Percentiles rank a stretch among this genome's conserved stretches.
phyloP scores from a whole-genome alignment of 2,113 vertebrate genomes.

The Periophthalmodon schlosseri region DNA sequence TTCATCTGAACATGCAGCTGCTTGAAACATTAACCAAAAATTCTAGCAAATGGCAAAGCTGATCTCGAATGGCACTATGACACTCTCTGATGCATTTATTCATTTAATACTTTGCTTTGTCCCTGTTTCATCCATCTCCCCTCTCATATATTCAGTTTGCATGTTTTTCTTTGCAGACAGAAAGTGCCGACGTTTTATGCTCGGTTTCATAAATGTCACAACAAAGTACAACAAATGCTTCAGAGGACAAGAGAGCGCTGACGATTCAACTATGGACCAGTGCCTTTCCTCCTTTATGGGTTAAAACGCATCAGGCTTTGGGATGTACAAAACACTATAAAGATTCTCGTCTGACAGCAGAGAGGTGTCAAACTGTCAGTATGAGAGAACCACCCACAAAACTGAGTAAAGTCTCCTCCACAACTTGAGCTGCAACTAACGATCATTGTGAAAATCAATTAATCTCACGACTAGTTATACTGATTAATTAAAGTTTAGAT shows the following conservation, averaged over 20 bases:
- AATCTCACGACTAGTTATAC: no score
- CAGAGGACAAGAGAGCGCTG: conserved; percentile 38
- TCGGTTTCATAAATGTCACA: conserved; percentile 53
- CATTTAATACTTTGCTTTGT: conserved; percentile 64
- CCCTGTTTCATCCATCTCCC: conserved; percentile 37
- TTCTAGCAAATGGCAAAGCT: conserved; percentile 12
- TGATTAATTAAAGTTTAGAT: no score
- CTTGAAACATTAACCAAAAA: not conserved
- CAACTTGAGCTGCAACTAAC: no score
- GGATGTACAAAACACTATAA: not conserved
- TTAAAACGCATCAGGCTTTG: conserved; percentile 24
- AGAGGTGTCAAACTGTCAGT: conserved; percentile 31
- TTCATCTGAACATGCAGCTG: not conserved
- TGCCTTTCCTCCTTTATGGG: not conserved
- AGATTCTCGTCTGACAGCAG: not conserved
- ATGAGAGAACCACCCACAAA: conserved; percentile 47
- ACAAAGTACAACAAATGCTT: conserved; percentile 43
- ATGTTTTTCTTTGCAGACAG: conserved; percentile 11
- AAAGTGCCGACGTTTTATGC: conserved; percentile 62
- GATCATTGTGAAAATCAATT: no score
- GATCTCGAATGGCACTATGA: conserved; percentile 33
- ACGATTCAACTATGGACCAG: conserved; percentile 37
- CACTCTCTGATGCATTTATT: conserved; percentile 69
- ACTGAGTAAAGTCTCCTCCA: not conserved
- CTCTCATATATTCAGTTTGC: conserved; percentile 23